Base-by-base conservation (phyloP, 2,113 vertebrate genomes). In the Formicarius rufipectus region DNA sequence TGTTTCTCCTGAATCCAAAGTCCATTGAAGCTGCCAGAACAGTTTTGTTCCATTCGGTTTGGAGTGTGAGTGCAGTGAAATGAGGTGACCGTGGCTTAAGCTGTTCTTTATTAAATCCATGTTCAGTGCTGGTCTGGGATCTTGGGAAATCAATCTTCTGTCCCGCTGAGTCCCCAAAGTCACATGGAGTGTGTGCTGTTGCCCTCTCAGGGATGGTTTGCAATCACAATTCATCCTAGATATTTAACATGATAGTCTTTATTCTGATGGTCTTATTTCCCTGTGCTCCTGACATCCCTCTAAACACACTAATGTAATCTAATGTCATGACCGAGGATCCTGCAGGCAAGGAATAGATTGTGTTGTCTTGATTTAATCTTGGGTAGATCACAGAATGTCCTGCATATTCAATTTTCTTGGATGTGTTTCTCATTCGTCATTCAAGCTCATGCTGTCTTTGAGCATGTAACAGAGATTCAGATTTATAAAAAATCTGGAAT, bases 21-120 rank as follows among this genome's bases (percentile, higher is more conserved):
- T 24, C 22, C 30, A 0, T 1, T 15, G n/a, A 9, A 30, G 55
- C 7, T 8, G 7, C 18, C 22, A 10, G 77, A 35, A 6, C 5
- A 0, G 21, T 59, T 50, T 2, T 27, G 2, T 31, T 35, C 17
- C 17, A 8, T 37, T 27, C 17, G 55, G 19, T 12, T 28, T 9
- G 14, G 53, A 10, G 22, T 3, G 10, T 8, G 35, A 28, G 27
- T 21, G 58, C 35, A 13, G 77, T 21, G 39, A 21, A 5, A 10
- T 19, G 4, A 23, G 37, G 45, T 53, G 45, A 6, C 28, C 4
- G 0, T 7, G 30, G 20, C 7, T 39, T 22, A 20, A 30, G 27
- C 14, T 53, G 47, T 49, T 60, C 7, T 12, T 30, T 2, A 31
- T 23, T 24, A 22, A 64, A 58, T 28, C 19, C 15, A 0, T 7